Evolutionary conservation across 2,113 vertebrate genomes (phyloP), one percentile per base, ranked within the genome.

Genomic region (Corvus cornix): DNA sequence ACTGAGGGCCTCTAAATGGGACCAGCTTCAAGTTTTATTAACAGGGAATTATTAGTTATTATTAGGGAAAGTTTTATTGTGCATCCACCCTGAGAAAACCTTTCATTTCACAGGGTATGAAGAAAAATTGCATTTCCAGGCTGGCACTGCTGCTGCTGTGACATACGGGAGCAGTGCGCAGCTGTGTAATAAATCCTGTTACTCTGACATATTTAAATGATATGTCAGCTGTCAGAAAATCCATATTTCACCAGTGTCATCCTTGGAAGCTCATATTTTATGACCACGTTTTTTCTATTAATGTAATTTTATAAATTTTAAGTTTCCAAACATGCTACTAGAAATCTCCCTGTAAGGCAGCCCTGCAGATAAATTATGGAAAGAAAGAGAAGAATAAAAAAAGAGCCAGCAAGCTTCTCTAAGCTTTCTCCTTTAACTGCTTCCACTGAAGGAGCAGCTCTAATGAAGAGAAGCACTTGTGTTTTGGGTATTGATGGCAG

Each of bases 141-240:
- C 19, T 28, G 18, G 14, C 27, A 6, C 16, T 33, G 51, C 62
- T 43, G 16, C 2, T 18, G 19, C 44, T 33, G 46, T 41, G 52
- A 46, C 35, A 13, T 4, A 17, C 7, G 41, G 70, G 20, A 31
- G 20, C 56, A 3, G 1, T 6, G 13, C 15, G n/a, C 2, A 28
- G 77, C 69, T 59, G 33, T 76, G 84, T 56, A 69, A 73, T 76
- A 84, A 92, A 84, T 90, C 69, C 52, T 52, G 46, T 55, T 80
- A 87, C 27, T 69, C 55, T 56, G 87, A 52, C 35, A 39, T 66
- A 86, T 90, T 88, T 69, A 80, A 88, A 66, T 51, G 28, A 58
- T 46, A 43, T 11, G 44, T 48, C 94, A 96, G 80, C 81, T 89
- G 73, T 87, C 73, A 80, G 86, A 52, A 94, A 81, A 89, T 70